A percentile compares a stretch with the other conserved stretches of the same genome.
These are phyloP conservation scores for Archegozetes longisetosus DNA, from an alignment of 1,140 invertebrate genomes.

Conservation along the genomic window DNA sequence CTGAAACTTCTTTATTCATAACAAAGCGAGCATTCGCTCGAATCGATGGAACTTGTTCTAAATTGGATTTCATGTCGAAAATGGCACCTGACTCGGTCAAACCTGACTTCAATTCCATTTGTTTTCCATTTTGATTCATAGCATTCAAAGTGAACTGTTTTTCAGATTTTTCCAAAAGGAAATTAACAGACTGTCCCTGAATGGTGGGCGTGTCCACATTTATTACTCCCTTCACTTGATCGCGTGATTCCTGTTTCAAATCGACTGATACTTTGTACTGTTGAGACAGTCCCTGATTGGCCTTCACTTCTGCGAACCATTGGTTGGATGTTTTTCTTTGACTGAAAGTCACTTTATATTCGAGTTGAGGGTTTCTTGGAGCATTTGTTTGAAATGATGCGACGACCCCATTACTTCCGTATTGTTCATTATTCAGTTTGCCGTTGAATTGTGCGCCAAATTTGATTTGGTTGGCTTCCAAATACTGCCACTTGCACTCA, in stretches of 20 bases:
- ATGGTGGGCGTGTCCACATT: not conserved
- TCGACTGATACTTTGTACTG: not conserved
- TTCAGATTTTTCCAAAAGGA: not conserved
- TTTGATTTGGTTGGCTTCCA: not conserved
- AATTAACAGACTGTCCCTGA: not conserved
- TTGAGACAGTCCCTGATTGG: not conserved
- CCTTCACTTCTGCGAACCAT: not conserved
- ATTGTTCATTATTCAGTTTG: not conserved
- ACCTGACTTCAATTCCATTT: constrained; percentile 2
- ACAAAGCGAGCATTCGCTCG: not conserved
- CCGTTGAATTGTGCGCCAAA: not conserved
- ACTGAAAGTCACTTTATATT: not conserved
- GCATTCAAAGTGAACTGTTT: not conserved
- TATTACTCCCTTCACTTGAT: not conserved
- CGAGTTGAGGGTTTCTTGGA: not conserved
- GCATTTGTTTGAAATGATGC: not conserved
- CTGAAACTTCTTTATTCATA: not conserved
- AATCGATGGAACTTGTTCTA: not conserved
- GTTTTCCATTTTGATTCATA: constrained; percentile 5
- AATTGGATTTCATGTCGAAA: not conserved
- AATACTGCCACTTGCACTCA: not conserved
- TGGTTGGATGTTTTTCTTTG: not conserved
- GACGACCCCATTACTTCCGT: not conserved
- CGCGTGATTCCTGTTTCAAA: not conserved
- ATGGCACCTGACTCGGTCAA: not conserved